Base-by-base conservation (phyloP, 1,140 invertebrate species). In the Drosophila teissieri region DNA sequence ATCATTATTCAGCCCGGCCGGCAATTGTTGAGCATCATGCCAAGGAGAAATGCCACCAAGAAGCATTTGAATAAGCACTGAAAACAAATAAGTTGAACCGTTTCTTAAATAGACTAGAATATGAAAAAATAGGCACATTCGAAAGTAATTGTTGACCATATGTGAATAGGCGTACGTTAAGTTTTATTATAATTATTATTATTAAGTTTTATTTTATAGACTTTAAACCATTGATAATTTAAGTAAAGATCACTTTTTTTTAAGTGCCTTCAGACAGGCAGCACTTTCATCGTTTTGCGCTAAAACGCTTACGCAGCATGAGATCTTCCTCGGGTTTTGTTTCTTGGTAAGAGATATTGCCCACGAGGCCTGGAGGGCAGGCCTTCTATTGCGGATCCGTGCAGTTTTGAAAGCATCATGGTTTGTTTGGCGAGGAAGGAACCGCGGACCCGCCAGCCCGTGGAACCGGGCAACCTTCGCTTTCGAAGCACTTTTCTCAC, bases 281-380 rank as follows among this genome's bases (percentile, higher is more conserved):
- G 51, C 83, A 88, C 83, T 88, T 88, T 88, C 84, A 60, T 88
- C 61, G 61, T 15, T 76, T 36, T 39, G 37, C 49, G 54, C 40
- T 62, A 78, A 77, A 78, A 55, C 80, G 83, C 83, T 88, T 88
- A 88, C 83, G 83, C 83, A 88, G 83, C 83, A 88, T 88, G 84
- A 88, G 75, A 83, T 79, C 60, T 52, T 64, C 45, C 52, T 60
- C 49, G 81, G 74, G 73, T 83, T 63, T 73, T 39, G 61, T 46
- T 39, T 49, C 34, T 53, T 54, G 62, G 65, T 12, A 68, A 48
- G 67, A 31, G 37, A 37, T 24, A 34, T 46, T 27, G 67, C 34
- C 49, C 31, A 54, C 48, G 63, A 70, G 63, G 68, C 51, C 51
- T 67, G 60, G 60, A 67, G 64, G 67, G 64, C 67, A 69, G 67